Percentiles rank a stretch among this genome's conserved stretches.
These are phyloP conservation scores for Butorides virescens DNA, from an alignment of 2,113 vertebrate genomes.

Conservation along the genomic window DNA sequence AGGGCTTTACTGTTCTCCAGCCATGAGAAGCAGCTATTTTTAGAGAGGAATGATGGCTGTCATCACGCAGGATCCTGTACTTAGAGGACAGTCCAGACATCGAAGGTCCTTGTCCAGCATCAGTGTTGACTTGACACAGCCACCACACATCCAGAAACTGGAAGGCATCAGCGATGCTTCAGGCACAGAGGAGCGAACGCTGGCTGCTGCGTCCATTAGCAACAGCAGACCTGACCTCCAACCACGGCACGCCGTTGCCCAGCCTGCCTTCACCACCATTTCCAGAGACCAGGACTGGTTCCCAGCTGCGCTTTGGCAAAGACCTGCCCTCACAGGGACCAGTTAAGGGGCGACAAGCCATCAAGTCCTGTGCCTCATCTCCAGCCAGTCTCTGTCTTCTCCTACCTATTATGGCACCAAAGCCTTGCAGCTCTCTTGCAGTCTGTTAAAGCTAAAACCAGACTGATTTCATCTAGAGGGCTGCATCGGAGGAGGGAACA, in stretches of 20 bases:
- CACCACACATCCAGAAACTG: background rate
- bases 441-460: background rate
- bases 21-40: background rate
- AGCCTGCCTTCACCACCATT: background rate
- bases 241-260: background rate
- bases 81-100: background rate
- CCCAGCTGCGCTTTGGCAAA: background rate
- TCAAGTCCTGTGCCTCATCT: background rate
- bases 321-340: background rate
- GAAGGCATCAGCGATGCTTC: background rate
- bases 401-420: background rate
- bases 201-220: background rate
- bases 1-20: background rate
- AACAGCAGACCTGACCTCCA: background rate
- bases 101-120: background rate
- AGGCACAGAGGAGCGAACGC: background rate
- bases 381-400: background rate
- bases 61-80: background rate
- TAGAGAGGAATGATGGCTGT: background rate
- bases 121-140: background rate
- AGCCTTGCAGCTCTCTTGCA: background rate
- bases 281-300: background rate
- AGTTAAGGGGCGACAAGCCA: background rate
- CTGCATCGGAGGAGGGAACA: background rate
- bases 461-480: background rate